Evolutionary conservation across 2,797 vertebrate genomes (phyloP), one percentile per base, ranked within the genome.

Genomic region (Myripristis jacobus): DNA sequence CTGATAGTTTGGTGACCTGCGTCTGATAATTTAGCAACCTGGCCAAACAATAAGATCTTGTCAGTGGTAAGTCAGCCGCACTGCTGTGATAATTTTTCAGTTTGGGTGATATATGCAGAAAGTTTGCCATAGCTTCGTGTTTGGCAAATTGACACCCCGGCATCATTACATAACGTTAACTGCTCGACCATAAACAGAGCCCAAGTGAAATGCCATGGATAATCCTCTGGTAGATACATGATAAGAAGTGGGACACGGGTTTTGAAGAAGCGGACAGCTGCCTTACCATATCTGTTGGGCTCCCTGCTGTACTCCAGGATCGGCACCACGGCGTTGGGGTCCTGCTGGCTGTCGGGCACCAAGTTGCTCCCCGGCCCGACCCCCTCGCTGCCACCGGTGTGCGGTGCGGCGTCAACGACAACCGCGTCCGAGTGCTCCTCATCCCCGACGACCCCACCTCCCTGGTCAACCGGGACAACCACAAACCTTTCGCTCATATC

Each of bases 271-370:
- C 15, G 16, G 65, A 8, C 61, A 27, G 47, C 47, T 22, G 65
- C 77, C 92, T 89, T 76, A 95, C 94, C 94, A 84, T 94, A 95
- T 88, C 91, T 94, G 81, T 92, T 94, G 9, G 94, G 94, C 70
- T 95, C 94, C 43, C 94, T 81, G 84, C 82, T 94, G 89, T 95
- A 95, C 83, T 92, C 77, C 60, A 95, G 88, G 69, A 95, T 94
- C 1, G 93, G 93, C 3, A 95, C 91, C 31, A 74, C 84, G 2
- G 69, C 68, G 46, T 76, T 46, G 60, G 75, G 77, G 59, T 90
- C 89, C 63, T 55, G 72, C 21, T 73, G 1, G 36, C 83, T 81
- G 68, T 82, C 82, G 68, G 69, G 66, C 80, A 81, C 83, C 0
- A 70, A 72, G 79, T 86, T 84, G 71, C 82, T 82, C 57, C 66